Evolutionary conservation across 2,113 vertebrate genomes (phyloP).

Genomic region (Glaucomys volans): DNA sequence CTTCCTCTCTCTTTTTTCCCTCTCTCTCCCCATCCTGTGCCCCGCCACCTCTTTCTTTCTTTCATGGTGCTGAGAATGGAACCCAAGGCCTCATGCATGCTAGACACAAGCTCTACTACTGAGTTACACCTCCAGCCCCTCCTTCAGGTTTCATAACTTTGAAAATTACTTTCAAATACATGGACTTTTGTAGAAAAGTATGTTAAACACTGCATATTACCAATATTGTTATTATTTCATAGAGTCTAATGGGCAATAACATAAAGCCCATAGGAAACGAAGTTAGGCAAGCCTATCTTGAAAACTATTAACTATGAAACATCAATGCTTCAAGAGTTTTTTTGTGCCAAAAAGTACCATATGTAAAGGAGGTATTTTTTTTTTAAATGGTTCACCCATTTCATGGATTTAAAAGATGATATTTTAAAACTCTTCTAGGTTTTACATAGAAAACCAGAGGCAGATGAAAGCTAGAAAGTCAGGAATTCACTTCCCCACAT

Average conservation of each 20-base stretch:
- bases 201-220: neutral
- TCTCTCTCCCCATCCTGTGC: no score
- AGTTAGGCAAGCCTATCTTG: neutral
- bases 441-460: constrained; percentile 30
- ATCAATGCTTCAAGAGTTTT: neutral
- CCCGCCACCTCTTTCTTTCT: no score
- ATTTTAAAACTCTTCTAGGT: neutral
- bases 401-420: constrained; percentile 15
- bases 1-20: neutral
- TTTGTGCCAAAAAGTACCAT: neutral
- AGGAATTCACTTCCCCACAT: constrained; percentile 53
- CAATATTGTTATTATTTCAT: neutral
- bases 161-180: neutral
- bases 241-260: neutral
- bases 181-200: neutral
- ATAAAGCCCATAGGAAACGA: neutral
- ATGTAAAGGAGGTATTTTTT: neutral
- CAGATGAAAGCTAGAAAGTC: constrained; percentile 58
- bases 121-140: neutral
- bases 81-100: neutral
- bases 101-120: neutral
- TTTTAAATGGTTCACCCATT: neutral
- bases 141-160: neutral
- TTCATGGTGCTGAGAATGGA: neutral
- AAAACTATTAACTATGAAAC: neutral